Base-by-base conservation (phyloP, 2,113 vertebrate species). In the Pterophyllum scalare region DNA sequence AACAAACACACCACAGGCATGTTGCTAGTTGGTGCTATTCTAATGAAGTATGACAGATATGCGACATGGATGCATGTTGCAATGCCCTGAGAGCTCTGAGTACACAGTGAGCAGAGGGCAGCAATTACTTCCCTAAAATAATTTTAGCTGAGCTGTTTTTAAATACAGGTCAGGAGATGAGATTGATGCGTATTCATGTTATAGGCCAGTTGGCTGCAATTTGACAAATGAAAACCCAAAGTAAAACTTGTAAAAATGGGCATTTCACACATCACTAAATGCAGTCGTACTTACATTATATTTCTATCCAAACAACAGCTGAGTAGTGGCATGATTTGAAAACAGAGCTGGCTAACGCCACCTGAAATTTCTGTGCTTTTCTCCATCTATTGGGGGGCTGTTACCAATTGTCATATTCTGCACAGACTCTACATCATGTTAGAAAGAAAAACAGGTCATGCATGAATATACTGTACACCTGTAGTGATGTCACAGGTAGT, bases 401-500 rank as follows among this genome's bases (percentile, higher is more conserved):
- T 52, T 72, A 72, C 49, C 52, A 52, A 72, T 54, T 60, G 54
- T 57, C 40, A 52, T 19, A n/a, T 59, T 59, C 56, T 35, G 54
- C n/a, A 33, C 46, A 49, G 57, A 24, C 2, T 77, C 52, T 52
- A 26, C 75, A 80, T 87, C 81, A 10, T 81, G 54, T 82, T 61
- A 77, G 38, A n/a, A 74, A 82, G 11, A 85, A 80, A 85, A 57
- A 26, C 70, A 67, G 6, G 31, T 20, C 3, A 2, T 79, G 43
- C 4, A 6, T 33, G 20, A 33, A 59, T 15, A 20, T n/a, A 61
- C 4, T 33, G 43, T 26, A 22, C 56, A 33, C 35, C 43, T 90
- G 75, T 83, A 52, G 75, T 91, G 78, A 92, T 83, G 59, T 87
- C 78, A 86, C 87, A 91, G 59, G 80, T 79, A 80, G 49, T 82